phyloP scores from a whole-genome alignment of 1,140 invertebrate genomes.

The Brachionus asplanchnoidis region DNA sequence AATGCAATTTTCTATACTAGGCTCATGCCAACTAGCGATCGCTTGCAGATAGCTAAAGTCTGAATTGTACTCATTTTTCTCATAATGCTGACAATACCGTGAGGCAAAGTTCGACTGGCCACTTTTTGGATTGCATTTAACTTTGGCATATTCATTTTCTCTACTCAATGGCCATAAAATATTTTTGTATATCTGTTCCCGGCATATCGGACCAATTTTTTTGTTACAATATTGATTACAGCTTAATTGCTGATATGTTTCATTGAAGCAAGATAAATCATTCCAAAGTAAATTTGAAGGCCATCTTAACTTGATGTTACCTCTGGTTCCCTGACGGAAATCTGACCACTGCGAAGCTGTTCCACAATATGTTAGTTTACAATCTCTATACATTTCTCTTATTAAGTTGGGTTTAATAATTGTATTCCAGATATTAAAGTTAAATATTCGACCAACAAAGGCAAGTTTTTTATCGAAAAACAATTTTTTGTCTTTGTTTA shows the following conservation, averaged over 20 bases:
- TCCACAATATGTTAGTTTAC: conserved; percentile 54
- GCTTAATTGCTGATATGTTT: conserved; percentile 40
- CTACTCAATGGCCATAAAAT: conserved; percentile 51
- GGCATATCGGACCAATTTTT: conserved; percentile 52
- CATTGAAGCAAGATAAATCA: conserved; percentile 8
- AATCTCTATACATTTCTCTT: conserved; percentile 46
- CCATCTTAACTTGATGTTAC: conserved; percentile 55
- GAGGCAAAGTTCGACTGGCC: not conserved
- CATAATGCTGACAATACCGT: not conserved
- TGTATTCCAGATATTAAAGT: conserved; percentile 55
- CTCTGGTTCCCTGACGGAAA: conserved; percentile 54
- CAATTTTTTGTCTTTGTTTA: not conserved
- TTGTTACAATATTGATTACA: conserved; percentile 54
- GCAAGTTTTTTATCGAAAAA: conserved; percentile 29
- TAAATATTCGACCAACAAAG: conserved; percentile 52
- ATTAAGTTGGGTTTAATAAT: conserved; percentile 46
- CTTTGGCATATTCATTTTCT: conserved; percentile 45
- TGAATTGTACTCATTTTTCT: conserved; percentile 44
- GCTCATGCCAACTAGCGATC: conserved; percentile 48
- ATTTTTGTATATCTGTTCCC: conserved; percentile 52
- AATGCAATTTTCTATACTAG: conserved; percentile 52
- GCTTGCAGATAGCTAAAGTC: conserved; percentile 46
- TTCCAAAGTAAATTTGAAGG: conserved; percentile 53
- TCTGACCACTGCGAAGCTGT: conserved; percentile 56
- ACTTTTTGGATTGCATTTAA: not conserved